A percentile compares a stretch with the other conserved stretches of the same genome.
These are phyloP conservation scores for Hucho hucho DNA, from an alignment of 2,113 vertebrate species.

Conservation along the genomic window DNA sequence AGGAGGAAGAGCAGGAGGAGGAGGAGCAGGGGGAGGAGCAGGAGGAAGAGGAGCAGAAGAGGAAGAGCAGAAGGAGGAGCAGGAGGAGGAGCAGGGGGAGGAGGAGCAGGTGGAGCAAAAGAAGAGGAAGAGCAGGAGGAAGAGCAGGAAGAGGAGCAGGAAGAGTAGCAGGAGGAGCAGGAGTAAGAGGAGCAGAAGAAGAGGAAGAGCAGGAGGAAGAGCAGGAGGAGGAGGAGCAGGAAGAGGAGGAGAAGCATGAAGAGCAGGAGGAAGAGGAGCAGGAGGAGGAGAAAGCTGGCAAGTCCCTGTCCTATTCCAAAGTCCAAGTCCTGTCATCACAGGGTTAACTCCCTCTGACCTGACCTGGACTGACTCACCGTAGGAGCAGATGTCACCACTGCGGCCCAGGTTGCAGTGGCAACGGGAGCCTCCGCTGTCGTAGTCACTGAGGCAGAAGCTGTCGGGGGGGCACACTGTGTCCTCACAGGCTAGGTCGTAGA, in stretches of 20 bases:
- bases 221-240: no score
- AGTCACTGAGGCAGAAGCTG: slow-evolving; percentile 90
- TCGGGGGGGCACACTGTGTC: slow-evolving; percentile 83
- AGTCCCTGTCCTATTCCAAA: not conserved
- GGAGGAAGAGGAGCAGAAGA: not conserved
- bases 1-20: not conserved
- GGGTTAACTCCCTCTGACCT: not conserved
- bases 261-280: no score
- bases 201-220: not conserved
- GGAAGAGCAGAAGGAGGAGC: not conserved
- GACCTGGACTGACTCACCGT: slow-evolving; percentile 72
- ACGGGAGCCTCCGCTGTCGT: slow-evolving; percentile 80
- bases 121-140: not conserved
- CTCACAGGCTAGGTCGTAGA: slow-evolving; percentile 82
- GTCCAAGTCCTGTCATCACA: no score
- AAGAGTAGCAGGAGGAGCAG: not conserved
- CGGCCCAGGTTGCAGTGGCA: slow-evolving; percentile 92
- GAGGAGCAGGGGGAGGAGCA: not conserved
- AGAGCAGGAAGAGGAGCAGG: not conserved
- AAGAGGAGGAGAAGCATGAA: not conserved
- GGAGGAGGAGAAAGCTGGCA: no score
- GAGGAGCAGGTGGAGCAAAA: not conserved
- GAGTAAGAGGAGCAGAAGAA: not conserved
- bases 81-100: not conserved
- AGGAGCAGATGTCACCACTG: slow-evolving; percentile 80